Conservation (phyloP, 2,888 invertebrate genomes). For the Andrena haemorrhoa region DNA sequence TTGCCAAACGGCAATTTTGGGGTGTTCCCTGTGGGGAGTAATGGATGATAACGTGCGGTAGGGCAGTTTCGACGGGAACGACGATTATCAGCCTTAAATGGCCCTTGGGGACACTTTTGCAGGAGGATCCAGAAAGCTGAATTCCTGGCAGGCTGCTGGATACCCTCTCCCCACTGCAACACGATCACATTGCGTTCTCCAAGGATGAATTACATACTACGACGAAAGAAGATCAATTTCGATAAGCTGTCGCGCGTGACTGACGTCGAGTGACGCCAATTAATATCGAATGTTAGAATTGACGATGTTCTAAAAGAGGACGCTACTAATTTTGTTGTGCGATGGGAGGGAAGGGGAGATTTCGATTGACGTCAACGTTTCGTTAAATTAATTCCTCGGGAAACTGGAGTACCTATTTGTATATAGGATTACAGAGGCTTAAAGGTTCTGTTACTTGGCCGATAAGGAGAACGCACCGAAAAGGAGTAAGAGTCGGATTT, state of each 20-base stretch:
- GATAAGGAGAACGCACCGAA: slow-evolving; percentile 21
- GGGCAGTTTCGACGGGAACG: slow-evolving; percentile 64
- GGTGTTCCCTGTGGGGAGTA: slow-evolving; percentile 54
- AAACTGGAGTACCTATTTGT: no score
- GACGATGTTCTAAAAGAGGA: not conserved
- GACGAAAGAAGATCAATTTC: not conserved
- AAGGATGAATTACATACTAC: slow-evolving; percentile 4
- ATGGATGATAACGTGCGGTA: slow-evolving; percentile 73
- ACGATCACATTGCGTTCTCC: not conserved
- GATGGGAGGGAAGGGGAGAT: not conserved
- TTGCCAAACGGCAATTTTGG: slow-evolving; percentile 60
- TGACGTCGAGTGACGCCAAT: no score
- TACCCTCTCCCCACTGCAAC: not conserved
- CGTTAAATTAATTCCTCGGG: no score
- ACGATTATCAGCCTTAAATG: slow-evolving; percentile 65
- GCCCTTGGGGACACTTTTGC: slow-evolving; percentile 57
- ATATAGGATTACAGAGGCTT: not conserved
- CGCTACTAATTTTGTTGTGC: not conserved
- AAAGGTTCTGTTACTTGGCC: slow-evolving; percentile 3
- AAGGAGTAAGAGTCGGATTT: slow-evolving; percentile 23
- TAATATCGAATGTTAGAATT: no score
- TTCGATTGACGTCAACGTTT: not conserved
- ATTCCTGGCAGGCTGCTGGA: slow-evolving; percentile 33
- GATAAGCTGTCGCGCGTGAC: no score
- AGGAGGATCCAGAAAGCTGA: slow-evolving; percentile 30